These are phyloP conservation scores for Heteronetta atricapilla DNA, from an alignment of 2,113 vertebrate genomes.

Conservation along the genomic window DNA sequence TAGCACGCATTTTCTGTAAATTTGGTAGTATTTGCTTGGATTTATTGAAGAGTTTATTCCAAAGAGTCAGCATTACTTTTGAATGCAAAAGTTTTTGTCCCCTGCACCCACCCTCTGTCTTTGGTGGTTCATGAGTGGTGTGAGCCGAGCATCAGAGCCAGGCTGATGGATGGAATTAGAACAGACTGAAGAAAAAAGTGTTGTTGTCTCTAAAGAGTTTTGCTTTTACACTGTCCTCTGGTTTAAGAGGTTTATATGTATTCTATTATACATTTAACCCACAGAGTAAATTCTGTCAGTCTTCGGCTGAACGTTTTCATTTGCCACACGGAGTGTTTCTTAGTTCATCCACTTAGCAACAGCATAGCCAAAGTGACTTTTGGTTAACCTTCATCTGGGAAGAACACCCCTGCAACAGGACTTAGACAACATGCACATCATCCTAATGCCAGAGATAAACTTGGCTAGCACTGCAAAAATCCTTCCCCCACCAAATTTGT, in stretches of 20 bases:
- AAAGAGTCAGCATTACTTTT: constrained; percentile 27
- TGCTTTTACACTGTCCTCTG: not conserved
- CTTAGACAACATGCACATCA: not conserved
- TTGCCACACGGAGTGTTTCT: not conserved
- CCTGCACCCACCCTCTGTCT: not conserved
- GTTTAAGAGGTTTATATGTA: constrained; percentile 18
- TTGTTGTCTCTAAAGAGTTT: constrained; percentile 6
- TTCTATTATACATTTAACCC: constrained; percentile 26
- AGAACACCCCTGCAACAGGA: not conserved
- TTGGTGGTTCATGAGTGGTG: rapidly evolving
- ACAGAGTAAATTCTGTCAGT: constrained; percentile 22
- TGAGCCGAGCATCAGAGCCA: not conserved
- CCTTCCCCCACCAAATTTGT: not conserved
- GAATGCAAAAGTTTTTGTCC: constrained; percentile 14
- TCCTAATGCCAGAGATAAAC: not conserved
- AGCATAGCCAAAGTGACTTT: not conserved
- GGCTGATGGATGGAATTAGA: constrained; percentile 38
- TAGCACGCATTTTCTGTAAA: constrained; percentile 41
- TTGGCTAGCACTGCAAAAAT: not conserved
- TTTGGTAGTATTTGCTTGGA: constrained; percentile 33
- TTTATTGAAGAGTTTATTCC: constrained; percentile 56
- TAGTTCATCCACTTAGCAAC: not conserved
- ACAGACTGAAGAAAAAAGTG: constrained; percentile 31
- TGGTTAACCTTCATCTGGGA: not conserved
- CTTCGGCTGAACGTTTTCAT: constrained; percentile 38